Conservation (phyloP, 2,113 vertebrate species). For the Eleginops maclovinus region DNA sequence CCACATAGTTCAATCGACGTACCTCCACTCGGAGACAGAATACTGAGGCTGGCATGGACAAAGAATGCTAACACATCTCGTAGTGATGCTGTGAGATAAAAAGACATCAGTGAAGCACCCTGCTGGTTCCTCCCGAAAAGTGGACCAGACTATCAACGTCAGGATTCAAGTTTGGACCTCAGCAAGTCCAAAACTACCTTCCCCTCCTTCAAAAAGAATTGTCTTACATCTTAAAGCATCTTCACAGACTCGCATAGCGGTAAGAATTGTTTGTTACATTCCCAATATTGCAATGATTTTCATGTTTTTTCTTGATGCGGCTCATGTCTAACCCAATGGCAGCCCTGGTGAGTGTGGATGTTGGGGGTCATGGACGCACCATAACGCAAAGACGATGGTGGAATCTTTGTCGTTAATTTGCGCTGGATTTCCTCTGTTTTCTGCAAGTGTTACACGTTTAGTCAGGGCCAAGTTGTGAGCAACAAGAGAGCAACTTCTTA, state of each 20-base stretch:
- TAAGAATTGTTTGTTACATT: slow-evolving; percentile 62
- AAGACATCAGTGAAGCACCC: slow-evolving; percentile 21
- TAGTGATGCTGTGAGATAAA: slow-evolving; percentile 54
- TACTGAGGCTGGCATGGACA: slow-evolving; percentile 53
- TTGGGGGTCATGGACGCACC: slow-evolving; percentile 47
- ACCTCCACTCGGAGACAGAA: slow-evolving; percentile 24
- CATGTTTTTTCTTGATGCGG: background rate
- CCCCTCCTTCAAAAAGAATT: slow-evolving; percentile 51
- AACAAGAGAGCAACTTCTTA: slow-evolving; percentile 54
- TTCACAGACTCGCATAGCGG: slow-evolving; percentile 87
- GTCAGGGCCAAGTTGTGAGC: slow-evolving; percentile 29
- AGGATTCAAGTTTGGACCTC: slow-evolving; percentile 76
- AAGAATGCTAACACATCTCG: slow-evolving; percentile 30
- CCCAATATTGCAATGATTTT: background rate
- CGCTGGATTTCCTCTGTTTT: background rate
- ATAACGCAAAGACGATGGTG: slow-evolving; percentile 39
- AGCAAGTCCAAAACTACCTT: slow-evolving; percentile 66
- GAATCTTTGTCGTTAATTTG: background rate
- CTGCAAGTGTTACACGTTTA: background rate
- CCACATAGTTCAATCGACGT: slow-evolving; percentile 73
- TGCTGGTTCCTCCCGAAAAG: slow-evolving; percentile 53
- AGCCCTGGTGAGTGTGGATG: background rate
- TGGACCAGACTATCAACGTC: slow-evolving; percentile 52
- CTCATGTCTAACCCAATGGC: slow-evolving; percentile 4
- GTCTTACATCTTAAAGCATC: slow-evolving; percentile 77